Conservation (phyloP, 2,797 vertebrate species). For the Malacoctenus gilli region DNA sequence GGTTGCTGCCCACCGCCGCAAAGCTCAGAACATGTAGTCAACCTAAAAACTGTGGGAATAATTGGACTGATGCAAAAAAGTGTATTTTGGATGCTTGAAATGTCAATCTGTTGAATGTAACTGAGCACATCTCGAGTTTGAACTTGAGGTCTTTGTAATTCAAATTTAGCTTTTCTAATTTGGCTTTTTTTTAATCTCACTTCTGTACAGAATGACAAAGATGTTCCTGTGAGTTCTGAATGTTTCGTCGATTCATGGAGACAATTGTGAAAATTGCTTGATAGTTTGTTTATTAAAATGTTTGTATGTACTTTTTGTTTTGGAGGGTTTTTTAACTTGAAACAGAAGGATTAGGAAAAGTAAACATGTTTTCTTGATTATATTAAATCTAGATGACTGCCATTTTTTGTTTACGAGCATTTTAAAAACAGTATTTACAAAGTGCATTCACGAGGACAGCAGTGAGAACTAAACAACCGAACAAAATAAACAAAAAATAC, state of each 20-base stretch:
- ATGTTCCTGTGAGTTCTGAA: no score
- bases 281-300: conserved; percentile 2
- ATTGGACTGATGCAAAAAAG: not conserved
- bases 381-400: no score
- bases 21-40: not conserved
- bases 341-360: no score
- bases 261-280: not conserved
- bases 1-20: not conserved
- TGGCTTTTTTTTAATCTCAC: not conserved
- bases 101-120: no score
- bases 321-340: not conserved
- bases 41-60: not conserved
- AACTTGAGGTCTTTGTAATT: no score
- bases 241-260: not conserved
- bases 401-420: no score
- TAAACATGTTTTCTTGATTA: no score
- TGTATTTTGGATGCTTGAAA: not conserved
- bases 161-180: not conserved
- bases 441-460: no score
- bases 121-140: not conserved
- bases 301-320: not conserved
- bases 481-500: no score
- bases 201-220: not conserved
- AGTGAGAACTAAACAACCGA: no score
- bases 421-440: no score